Conservation (phyloP, 1,140 invertebrate genomes). For the Bombus cullumanus region DNA sequence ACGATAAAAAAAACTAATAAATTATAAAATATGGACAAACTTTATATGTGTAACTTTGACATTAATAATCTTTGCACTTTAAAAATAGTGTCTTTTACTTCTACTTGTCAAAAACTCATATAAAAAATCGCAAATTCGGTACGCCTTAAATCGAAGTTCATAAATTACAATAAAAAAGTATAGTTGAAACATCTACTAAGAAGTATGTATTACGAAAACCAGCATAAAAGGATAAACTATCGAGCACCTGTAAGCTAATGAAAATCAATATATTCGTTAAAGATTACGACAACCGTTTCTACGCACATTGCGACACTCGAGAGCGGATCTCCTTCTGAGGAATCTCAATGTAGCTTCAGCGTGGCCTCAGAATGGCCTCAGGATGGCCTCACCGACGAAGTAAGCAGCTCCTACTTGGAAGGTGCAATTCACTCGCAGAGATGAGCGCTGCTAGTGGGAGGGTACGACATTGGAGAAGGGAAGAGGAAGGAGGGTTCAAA, state of each 20-base stretch:
- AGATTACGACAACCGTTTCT: constrained; percentile 25
- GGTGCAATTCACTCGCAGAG: neutral
- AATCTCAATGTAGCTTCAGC: constrained; percentile 17
- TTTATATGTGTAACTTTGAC: neutral
- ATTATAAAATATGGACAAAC: neutral
- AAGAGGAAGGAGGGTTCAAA: neutral
- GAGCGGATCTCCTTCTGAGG: constrained; percentile 51
- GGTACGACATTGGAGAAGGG: neutral
- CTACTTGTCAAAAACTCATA: neutral
- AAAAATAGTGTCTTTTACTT: neutral
- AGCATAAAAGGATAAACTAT: no score
- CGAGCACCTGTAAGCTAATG: neutral
- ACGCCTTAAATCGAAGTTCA: neutral
- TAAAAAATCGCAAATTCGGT: neutral
- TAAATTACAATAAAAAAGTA: neutral
- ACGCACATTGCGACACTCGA: constrained; percentile 34
- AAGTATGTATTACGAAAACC: neutral
- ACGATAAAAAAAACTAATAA: no score
- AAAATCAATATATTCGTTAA: constrained; percentile 30
- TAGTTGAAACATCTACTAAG: no score
- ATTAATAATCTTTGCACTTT: neutral
- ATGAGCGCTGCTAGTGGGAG: constrained; percentile 13
- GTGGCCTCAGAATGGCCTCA: constrained; percentile 28
- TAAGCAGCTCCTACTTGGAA: constrained; percentile 11
- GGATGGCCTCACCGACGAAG: constrained; percentile 16